These are phyloP conservation scores for Orchesella cincta DNA, from an alignment of 1,140 invertebrate species.

Conservation along the genomic window DNA sequence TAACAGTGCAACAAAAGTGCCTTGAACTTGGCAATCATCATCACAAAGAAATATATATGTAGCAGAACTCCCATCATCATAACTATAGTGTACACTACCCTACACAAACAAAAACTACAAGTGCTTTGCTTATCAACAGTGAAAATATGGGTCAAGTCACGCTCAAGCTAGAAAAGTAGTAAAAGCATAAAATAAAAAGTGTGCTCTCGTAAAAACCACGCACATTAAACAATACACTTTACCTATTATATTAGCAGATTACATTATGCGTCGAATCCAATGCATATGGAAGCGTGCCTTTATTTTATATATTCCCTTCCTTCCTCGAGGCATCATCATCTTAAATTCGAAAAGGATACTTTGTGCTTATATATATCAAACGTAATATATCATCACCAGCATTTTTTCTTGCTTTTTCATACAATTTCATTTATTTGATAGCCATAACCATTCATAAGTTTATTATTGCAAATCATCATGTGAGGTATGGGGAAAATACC, in stretches of 20 bases:
- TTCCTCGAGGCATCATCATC: background rate
- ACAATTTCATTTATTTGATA: background rate
- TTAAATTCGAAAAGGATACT: too few relatives aligned
- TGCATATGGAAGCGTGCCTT: too few relatives aligned
- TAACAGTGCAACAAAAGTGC: slow-evolving; percentile 1
- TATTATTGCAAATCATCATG: too few relatives aligned
- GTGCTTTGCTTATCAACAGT: background rate
- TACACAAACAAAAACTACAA: background rate
- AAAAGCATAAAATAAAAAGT: slow-evolving; percentile 16
- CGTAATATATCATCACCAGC: background rate
- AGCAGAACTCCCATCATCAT: background rate
- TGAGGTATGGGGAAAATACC: slow-evolving; percentile 22
- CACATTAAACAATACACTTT: too few relatives aligned
- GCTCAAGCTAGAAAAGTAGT: slow-evolving; percentile 22
- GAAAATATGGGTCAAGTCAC: slow-evolving; percentile 26
- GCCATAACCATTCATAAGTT: too few relatives aligned
- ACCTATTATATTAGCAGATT: too few relatives aligned
- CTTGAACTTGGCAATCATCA: background rate
- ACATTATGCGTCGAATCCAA: background rate
- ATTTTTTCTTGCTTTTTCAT: background rate
- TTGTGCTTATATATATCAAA: too few relatives aligned
- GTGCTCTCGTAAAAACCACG: slow-evolving; percentile 13
- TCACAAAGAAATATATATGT: slow-evolving; percentile 9
- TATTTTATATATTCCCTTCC: background rate
- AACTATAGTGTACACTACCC: background rate